Evolutionary conservation across 23 tunicate species (phyloP).

Genomic region (Halocynthia aurantium): DNA sequence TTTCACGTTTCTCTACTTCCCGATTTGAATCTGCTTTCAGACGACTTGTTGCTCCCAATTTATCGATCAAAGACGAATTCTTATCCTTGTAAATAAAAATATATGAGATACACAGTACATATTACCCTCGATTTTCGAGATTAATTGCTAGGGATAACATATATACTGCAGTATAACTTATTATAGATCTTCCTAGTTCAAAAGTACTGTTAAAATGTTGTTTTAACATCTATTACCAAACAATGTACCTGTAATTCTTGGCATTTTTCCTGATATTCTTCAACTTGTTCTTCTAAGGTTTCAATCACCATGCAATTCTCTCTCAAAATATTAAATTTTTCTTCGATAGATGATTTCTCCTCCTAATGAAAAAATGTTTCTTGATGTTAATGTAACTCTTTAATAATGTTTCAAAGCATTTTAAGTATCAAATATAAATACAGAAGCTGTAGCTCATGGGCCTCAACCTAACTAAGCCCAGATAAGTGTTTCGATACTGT

Average conservation of each 20-base stretch:
- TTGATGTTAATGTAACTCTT: too few relatives aligned
- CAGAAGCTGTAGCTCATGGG: too few relatives aligned
- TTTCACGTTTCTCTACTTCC: conserved; percentile 3
- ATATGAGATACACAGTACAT: not conserved
- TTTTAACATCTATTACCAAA: too few relatives aligned
- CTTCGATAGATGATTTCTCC: conserved; percentile 10
- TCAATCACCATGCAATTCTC: conserved; percentile 6
- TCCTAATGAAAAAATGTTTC: not conserved
- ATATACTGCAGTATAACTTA: not conserved
- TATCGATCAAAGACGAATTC: conserved; percentile 2
- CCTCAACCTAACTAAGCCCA: too few relatives aligned
- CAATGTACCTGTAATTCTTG: conserved; percentile 23
- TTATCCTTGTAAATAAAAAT: not conserved
- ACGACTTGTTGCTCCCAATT: not conserved
- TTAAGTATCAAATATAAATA: too few relatives aligned
- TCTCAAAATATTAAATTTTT: conserved; percentile 8
- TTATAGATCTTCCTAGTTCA: not conserved
- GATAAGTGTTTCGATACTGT: too few relatives aligned
- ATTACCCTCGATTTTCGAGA: too few relatives aligned
- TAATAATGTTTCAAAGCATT: too few relatives aligned
- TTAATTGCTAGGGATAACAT: too few relatives aligned
- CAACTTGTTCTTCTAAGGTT: conserved; percentile 22
- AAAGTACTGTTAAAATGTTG: not conserved
- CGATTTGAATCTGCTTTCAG: not conserved
- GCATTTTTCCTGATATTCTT: conserved; percentile 31